phyloP scores from a whole-genome alignment of 2,797 vertebrate genomes.

The Brachymystax lenok region DNA sequence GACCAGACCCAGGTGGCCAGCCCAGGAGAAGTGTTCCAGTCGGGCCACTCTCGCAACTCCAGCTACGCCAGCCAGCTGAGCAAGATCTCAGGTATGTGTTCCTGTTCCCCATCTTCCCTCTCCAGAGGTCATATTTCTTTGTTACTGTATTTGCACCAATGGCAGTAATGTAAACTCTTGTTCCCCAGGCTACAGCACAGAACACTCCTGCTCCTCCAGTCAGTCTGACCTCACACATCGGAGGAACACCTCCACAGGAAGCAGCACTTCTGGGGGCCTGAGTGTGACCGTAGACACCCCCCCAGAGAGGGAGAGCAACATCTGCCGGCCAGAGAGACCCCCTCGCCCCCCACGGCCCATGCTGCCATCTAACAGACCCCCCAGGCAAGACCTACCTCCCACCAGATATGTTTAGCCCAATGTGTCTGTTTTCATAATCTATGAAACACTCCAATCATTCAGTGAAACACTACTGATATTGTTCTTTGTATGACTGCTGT shows the following conservation, averaged over 20 bases:
- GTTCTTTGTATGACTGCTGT: background rate
- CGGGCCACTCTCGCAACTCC: slow-evolving; percentile 93
- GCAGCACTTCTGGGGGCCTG: slow-evolving; percentile 86
- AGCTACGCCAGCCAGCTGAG: slow-evolving; percentile 98
- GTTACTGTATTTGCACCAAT: slow-evolving; percentile 23
- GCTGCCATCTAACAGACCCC: slow-evolving; percentile 80
- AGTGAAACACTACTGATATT: background rate
- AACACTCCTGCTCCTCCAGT: slow-evolving; percentile 94
- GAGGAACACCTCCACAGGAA: slow-evolving; percentile 92
- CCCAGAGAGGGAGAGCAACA: slow-evolving; percentile 80
- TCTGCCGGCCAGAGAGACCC: slow-evolving; percentile 83
- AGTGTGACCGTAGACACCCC: slow-evolving; percentile 78
- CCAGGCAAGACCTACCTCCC: slow-evolving; percentile 83
- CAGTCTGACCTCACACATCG: slow-evolving; percentile 92
- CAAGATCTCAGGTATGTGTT: slow-evolving; percentile 84
- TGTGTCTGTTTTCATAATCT: slow-evolving; percentile 4
- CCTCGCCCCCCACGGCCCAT: slow-evolving; percentile 85
- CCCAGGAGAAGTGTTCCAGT: slow-evolving; percentile 87
- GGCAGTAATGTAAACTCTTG: slow-evolving; percentile 49
- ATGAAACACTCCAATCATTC: background rate
- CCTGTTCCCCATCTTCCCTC: background rate
- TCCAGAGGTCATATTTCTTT: slow-evolving; percentile 30
- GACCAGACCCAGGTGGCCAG: slow-evolving; percentile 79
- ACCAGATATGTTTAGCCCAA: background rate
- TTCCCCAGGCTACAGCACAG: slow-evolving; percentile 89